Conservation (phyloP, 2,888 invertebrate genomes). For the Melinaea menophilus region DNA sequence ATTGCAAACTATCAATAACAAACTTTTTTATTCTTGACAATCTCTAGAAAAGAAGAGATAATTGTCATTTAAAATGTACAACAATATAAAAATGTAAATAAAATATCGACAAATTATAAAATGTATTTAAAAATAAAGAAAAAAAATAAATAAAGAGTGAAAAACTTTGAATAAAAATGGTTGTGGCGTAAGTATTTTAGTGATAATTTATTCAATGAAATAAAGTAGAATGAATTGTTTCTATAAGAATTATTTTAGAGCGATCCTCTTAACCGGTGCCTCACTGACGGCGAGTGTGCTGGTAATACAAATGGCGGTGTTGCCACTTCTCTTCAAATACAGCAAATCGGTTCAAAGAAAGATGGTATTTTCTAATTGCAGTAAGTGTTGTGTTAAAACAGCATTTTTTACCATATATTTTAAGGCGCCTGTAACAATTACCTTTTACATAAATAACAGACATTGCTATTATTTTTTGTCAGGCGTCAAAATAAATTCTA, state of each 20-base stretch:
- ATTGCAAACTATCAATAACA: not conserved
- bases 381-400: slow-evolving; percentile 70
- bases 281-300: slow-evolving; percentile 64
- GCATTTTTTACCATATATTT: not conserved
- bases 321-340: slow-evolving; percentile 84
- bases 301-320: slow-evolving; percentile 79
- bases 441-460: not conserved
- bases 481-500: slow-evolving; percentile 8
- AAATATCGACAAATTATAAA: slow-evolving; percentile 33
- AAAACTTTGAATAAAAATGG: slow-evolving; percentile 34
- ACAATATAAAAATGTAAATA: slow-evolving; percentile 8
- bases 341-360: slow-evolving; percentile 83
- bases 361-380: slow-evolving; percentile 85
- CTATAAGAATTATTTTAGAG: slow-evolving; percentile 31
- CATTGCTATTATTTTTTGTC: not conserved
- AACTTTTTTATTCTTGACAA: not conserved
- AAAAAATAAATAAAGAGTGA: slow-evolving; percentile 23
- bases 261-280: slow-evolving; percentile 52
- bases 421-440: slow-evolving; percentile 1
- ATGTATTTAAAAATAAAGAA: slow-evolving; percentile 34
- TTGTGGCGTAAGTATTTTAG: slow-evolving; percentile 40
- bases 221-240: not conserved
- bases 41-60: not conserved
- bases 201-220: not conserved
- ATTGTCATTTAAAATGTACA: not conserved